Evolutionary conservation across 1,140 invertebrate species (phyloP).

Genomic region (Marisa cornuarietis): DNA sequence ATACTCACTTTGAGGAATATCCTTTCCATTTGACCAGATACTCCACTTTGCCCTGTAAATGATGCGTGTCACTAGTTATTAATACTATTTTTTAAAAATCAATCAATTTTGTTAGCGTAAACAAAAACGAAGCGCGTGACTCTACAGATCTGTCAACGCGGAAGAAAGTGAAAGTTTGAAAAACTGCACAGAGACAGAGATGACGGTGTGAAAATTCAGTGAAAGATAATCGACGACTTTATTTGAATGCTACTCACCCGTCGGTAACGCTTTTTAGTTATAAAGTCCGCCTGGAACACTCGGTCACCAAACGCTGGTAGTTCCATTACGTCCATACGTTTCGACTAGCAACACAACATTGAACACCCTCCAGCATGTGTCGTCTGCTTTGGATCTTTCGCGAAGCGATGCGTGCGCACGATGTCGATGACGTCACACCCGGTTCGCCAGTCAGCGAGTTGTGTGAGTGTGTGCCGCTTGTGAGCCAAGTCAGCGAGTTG

Average conservation of each 20-base stretch:
- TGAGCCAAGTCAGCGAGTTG: too few relatives aligned
- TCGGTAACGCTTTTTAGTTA: constrained; percentile 41
- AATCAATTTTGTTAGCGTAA: too few relatives aligned
- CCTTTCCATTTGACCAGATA: constrained; percentile 56
- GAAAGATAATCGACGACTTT: too few relatives aligned
- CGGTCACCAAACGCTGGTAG: constrained; percentile 32
- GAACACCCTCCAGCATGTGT: constrained; percentile 9
- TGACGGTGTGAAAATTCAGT: too few relatives aligned
- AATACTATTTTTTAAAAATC: too few relatives aligned
- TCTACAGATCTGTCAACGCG: too few relatives aligned
- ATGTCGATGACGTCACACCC: too few relatives aligned
- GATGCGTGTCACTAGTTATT: neutral
- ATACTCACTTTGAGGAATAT: constrained; percentile 46
- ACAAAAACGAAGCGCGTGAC: too few relatives aligned
- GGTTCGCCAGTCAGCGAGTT: too few relatives aligned
- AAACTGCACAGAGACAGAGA: too few relatives aligned
- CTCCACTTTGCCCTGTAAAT: constrained; percentile 46
- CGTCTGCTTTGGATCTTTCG: constrained; percentile 10
- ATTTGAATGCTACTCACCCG: constrained; percentile 32
- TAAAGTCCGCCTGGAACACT: constrained; percentile 46
- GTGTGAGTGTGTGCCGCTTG: too few relatives aligned
- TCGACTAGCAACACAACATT: constrained; percentile 11
- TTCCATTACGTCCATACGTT: constrained; percentile 19
- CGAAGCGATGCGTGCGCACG: constrained; percentile 12
- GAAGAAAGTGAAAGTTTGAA: too few relatives aligned